Percentiles rank a stretch among this genome's conserved stretches.
These are phyloP conservation scores for Agapornis canus DNA, from an alignment of 2,797 vertebrate genomes.

Conservation along the genomic window DNA sequence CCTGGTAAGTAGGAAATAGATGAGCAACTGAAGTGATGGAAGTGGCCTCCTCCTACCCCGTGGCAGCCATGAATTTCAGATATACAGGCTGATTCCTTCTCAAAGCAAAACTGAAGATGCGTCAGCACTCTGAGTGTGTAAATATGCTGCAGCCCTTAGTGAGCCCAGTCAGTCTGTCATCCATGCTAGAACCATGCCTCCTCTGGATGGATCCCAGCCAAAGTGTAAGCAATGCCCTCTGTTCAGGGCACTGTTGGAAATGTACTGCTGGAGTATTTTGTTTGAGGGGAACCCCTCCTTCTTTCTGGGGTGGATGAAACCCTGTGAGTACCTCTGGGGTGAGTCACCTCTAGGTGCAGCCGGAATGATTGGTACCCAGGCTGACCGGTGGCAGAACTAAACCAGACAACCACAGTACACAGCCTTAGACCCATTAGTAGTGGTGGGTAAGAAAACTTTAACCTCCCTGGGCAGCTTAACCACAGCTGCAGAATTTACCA, in stretches of 20 bases:
- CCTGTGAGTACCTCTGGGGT: neutral
- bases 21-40: neutral
- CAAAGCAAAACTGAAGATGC: neutral
- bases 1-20: neutral
- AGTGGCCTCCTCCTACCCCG: neutral
- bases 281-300: neutral
- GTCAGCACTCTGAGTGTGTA: neutral
- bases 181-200: fast-evolving
- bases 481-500: neutral
- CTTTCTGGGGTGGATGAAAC: neutral
- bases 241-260: neutral
- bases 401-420: neutral
- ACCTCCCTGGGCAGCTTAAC: neutral
- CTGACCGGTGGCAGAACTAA: neutral
- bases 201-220: neutral
- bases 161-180: neutral
- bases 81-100: neutral
- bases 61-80: neutral
- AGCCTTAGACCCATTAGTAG: neutral
- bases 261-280: neutral
- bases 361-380: neutral
- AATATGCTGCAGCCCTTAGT: neutral
- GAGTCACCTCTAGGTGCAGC: neutral
- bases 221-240: neutral
- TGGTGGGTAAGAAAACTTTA: neutral